phyloP scores from a whole-genome alignment of 1,140 invertebrate genomes.

The Trichonephila clavata region DNA sequence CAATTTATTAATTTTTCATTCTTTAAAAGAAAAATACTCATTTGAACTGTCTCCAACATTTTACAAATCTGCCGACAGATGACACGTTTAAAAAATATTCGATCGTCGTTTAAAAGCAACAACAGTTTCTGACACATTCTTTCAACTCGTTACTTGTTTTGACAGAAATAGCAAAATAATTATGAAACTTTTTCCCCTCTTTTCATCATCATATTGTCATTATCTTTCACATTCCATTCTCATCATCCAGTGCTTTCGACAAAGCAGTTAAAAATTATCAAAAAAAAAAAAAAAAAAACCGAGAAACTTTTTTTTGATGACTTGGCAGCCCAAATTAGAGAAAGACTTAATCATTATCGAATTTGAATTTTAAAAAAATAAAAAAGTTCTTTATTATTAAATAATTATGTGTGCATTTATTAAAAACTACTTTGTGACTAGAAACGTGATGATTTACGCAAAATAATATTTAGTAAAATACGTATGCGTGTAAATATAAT shows the following conservation, averaged over 20 bases:
- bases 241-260: background rate
- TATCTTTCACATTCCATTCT: background rate
- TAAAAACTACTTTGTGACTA: background rate
- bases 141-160: background rate
- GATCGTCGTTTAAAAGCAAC: background rate
- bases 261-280: too few relatives aligned
- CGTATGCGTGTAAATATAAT: too few relatives aligned
- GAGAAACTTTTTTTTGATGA: too few relatives aligned
- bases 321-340: too few relatives aligned
- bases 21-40: too few relatives aligned
- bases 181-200: background rate
- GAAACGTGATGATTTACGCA: background rate
- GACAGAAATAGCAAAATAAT: conserved; percentile 19
- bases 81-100: background rate
- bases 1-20: too few relatives aligned
- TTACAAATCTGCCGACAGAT: too few relatives aligned
- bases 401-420: too few relatives aligned
- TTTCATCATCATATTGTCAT: background rate
- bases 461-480: too few relatives aligned
- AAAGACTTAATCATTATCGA: background rate
- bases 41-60: too few relatives aligned
- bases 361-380: background rate
- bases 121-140: background rate
- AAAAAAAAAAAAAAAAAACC: too few relatives aligned
- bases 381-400: too few relatives aligned